Evolutionary conservation across 2,797 vertebrate species (phyloP).

Genomic region (Petrocephalus schoutedeni): DNA sequence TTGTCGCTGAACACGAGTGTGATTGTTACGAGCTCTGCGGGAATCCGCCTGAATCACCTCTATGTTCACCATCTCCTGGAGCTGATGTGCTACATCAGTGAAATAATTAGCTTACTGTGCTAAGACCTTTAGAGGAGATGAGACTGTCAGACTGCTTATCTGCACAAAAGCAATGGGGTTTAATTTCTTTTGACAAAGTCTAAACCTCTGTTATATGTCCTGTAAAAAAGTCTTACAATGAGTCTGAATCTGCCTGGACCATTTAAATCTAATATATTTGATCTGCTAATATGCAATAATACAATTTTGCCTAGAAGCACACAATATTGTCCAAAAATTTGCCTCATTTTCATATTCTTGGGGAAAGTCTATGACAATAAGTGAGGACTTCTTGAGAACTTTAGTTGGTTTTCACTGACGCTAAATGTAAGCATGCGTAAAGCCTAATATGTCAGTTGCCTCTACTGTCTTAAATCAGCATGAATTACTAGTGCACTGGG

Average conservation of each 20-base stretch:
- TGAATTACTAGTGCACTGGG: background rate
- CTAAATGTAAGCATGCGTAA: background rate
- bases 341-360: background rate
- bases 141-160: background rate
- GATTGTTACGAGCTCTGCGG: background rate
- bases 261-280: background rate
- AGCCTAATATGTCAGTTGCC: background rate
- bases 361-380: background rate
- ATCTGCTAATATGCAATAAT: background rate
- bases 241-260: background rate
- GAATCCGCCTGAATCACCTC: background rate
- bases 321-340: background rate
- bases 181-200: background rate
- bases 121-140: background rate
- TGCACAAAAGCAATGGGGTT: background rate
- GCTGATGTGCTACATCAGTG: background rate
- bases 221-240: background rate
- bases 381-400: background rate
- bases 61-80: background rate
- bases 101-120: constrained; percentile 8
- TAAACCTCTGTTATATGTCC: background rate
- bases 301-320: background rate
- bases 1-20: background rate
- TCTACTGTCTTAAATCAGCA: background rate
- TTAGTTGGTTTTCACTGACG: background rate